Base-by-base conservation (phyloP, 1,140 invertebrate species). In the Drosophila willistoni region DNA sequence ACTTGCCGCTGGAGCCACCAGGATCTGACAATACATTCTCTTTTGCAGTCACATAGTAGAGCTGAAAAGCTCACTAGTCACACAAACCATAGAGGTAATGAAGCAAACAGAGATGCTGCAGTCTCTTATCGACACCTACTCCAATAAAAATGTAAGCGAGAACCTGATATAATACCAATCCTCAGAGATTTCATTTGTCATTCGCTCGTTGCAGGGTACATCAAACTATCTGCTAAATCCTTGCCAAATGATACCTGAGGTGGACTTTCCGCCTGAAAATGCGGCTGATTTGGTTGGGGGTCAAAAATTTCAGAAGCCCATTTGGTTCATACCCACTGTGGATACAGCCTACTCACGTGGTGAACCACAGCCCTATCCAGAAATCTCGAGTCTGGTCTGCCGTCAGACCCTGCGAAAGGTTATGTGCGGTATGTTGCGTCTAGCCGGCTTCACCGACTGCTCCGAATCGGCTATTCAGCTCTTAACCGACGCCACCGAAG, bases 31-130 rank as follows among this genome's bases (percentile, higher is more conserved):
- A 9, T 42, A 5, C 3, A 7, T 1, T 7, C 1, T 5, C 1
- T 41, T 17, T 41, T 25, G 1, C 22, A 90, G 85, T 10, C 65
- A 71, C 7, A 55, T 29, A 25, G 51, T 92, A 12, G 89, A 90
- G 72, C 63, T 92, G 0, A 83, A 77, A 25, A 91, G 91, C 61
- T 86, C 91, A 0, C 51, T 92, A 54, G 78, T 92, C 6, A 92
- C 90, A 9, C 91, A 92, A 71, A 92, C 91, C 22, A 92, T 92
- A 10, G 91, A 92, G 68, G 91, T 92, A 61, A 92, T 92, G 91
- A 92, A 92, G 41, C 91, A 92, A 72, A 92, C 91, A 3, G 91
- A 92, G 72, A 73, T 92, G 71, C 60, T 92, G 14, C 91, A 92
- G 59, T 91, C 91, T 1, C 74, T 92, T 12, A 92, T 92, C 34